phyloP scores from a whole-genome alignment of 2,888 invertebrate species.

The Priocnemis perturbator region DNA sequence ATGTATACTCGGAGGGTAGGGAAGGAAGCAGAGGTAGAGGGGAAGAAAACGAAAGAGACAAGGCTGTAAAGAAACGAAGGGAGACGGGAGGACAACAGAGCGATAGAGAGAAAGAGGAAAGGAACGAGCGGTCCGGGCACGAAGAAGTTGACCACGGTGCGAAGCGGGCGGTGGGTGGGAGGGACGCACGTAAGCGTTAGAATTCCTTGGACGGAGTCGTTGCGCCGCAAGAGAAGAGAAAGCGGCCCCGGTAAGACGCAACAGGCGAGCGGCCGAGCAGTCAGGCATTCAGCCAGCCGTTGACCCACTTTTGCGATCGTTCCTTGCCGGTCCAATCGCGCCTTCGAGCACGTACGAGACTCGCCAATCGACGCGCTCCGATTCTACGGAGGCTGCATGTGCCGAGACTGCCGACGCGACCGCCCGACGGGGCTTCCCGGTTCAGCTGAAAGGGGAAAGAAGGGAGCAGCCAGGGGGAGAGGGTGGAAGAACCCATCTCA shows the following conservation, averaged over 20 bases:
- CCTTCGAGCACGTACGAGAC: conserved; percentile 32
- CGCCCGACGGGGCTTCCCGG: too few relatives aligned
- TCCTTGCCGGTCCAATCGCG: conserved; percentile 51
- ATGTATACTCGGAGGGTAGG: too few relatives aligned
- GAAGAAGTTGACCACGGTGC: background rate
- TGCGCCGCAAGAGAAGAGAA: conserved; percentile 67
- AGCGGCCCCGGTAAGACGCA: conserved; percentile 66
- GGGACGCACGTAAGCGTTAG: conserved; percentile 58
- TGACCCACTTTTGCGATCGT: conserved; percentile 65
- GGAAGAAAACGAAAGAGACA: too few relatives aligned
- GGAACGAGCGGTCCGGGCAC: background rate
- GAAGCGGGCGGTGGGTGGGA: conserved; percentile 5
- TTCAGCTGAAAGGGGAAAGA: too few relatives aligned
- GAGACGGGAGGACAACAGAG: background rate
- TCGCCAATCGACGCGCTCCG: conserved; percentile 36
- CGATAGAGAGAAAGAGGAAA: background rate
- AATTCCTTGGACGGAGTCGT: conserved; percentile 57
- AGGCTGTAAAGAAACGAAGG: too few relatives aligned
- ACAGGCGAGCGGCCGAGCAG: conserved; percentile 51
- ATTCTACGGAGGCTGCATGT: background rate
- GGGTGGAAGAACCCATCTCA: too few relatives aligned
- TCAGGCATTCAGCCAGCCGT: conserved; percentile 53
- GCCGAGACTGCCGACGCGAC: background rate
- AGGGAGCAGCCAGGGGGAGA: too few relatives aligned
- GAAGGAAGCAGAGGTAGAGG: too few relatives aligned